These are phyloP conservation scores for Eulithis prunata DNA, from an alignment of 2,888 invertebrate genomes.

Conservation along the genomic window DNA sequence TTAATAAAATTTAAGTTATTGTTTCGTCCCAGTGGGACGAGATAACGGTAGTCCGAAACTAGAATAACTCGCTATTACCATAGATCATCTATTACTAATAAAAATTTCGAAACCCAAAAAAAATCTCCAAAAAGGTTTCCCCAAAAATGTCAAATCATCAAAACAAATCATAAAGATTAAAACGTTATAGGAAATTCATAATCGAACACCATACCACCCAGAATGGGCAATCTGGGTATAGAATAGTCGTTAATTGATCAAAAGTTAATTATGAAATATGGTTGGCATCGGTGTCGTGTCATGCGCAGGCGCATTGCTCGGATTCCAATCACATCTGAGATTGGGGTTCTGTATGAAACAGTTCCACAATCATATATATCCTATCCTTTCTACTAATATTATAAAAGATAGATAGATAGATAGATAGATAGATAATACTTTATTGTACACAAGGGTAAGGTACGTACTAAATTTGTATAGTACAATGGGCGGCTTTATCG, in stretches of 20 bases:
- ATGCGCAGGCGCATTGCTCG: constrained; percentile 55
- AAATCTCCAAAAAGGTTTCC: neutral
- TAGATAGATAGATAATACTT: too few relatives aligned
- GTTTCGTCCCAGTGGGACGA: too few relatives aligned
- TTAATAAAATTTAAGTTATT: too few relatives aligned
- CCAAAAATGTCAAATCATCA: constrained; percentile 19
- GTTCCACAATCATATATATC: too few relatives aligned
- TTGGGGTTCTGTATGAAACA: constrained; percentile 31
- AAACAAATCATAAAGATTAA: constrained; percentile 25
- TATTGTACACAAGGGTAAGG: too few relatives aligned
- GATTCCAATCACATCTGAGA: constrained; percentile 53
- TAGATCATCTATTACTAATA: too few relatives aligned
- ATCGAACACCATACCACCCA: constrained; percentile 51
- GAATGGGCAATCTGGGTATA: constrained; percentile 48
- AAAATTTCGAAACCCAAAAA: neutral
- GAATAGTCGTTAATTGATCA: constrained; percentile 62
- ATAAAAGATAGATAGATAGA: too few relatives aligned
- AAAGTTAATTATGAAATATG: constrained; percentile 74
- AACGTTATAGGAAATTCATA: constrained; percentile 28
- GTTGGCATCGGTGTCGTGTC: constrained; percentile 65
- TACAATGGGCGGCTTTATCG: too few relatives aligned
- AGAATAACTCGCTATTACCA: too few relatives aligned
- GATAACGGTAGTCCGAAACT: too few relatives aligned
- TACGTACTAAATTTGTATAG: too few relatives aligned
- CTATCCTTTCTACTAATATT: too few relatives aligned